Percentiles rank a stretch among this genome's conserved stretches.
Conservation (phyloP, 2,113 vertebrate genomes). For the Corythaeola cristata region DNA sequence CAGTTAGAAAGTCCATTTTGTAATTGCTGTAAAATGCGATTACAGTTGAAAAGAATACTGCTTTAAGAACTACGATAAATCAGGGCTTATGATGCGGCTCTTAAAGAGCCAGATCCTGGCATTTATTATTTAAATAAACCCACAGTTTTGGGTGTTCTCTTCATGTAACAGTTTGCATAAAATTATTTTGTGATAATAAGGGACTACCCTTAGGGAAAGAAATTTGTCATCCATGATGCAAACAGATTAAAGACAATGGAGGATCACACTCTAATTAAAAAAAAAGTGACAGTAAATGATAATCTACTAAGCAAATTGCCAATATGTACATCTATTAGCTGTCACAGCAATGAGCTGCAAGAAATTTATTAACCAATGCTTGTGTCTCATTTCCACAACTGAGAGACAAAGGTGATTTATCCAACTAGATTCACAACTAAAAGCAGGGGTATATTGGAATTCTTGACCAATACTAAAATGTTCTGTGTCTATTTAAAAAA, state of each 20-base stretch:
- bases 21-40: background rate
- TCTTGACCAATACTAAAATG: background rate
- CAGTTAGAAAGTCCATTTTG: background rate
- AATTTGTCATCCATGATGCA: constrained; percentile 60
- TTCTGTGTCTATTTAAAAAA: background rate
- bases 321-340: constrained; percentile 58
- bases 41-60: background rate
- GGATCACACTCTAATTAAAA: constrained; percentile 62
- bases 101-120: background rate
- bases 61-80: background rate
- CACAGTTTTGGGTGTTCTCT: background rate
- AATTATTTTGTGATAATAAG: constrained; percentile 48
- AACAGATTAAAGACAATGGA: constrained; percentile 69
- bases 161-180: background rate
- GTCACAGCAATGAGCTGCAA: constrained; percentile 42
- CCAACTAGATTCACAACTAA: constrained; percentile 10
- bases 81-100: background rate
- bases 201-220: constrained; percentile 52
- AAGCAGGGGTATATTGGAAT: background rate
- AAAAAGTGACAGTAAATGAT: constrained; percentile 67
- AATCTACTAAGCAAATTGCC: constrained; percentile 63
- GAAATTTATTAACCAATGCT: constrained; percentile 24
- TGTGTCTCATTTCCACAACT: constrained; percentile 48
- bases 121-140: constrained; percentile 20
- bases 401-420: constrained; percentile 43